phyloP scores from a whole-genome alignment of 2,888 invertebrate genomes.

The Ectobius pallidus region DNA sequence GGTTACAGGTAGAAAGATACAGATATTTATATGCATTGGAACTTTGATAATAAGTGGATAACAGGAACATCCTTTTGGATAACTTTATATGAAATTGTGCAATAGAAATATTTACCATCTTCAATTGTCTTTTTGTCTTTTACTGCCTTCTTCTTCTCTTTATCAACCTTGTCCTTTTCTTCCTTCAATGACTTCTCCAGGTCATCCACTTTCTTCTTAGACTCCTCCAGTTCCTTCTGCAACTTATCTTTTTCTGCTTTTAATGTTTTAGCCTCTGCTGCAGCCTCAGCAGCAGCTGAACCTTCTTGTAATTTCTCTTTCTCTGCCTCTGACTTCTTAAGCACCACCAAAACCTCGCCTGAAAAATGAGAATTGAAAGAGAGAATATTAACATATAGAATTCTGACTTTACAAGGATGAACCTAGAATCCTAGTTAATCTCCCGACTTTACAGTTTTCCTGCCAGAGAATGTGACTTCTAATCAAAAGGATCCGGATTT shows the following conservation, averaged over 20 bases:
- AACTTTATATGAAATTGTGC: too few species aligned
- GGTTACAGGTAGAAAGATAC: too few species aligned
- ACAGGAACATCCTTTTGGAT: too few species aligned
- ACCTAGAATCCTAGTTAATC: too few species aligned
- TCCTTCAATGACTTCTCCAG: conserved; percentile 54
- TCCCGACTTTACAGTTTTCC: too few species aligned
- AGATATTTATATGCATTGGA: too few species aligned
- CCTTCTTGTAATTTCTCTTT: conserved; percentile 52
- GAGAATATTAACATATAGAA: background rate
- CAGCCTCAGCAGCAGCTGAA: conserved; percentile 12
- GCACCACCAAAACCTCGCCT: conserved; percentile 66
- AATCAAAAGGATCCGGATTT: too few species aligned
- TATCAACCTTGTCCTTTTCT: conserved; percentile 62
- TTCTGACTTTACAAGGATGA: too few species aligned
- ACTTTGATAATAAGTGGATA: too few species aligned
- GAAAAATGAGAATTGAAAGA: conserved; percentile 40
- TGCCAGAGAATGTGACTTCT: too few species aligned
- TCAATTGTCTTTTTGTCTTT: conserved; percentile 56
- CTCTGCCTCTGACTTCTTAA: conserved; percentile 64
- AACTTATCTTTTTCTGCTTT: conserved; percentile 47
- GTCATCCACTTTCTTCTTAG: conserved; percentile 46
- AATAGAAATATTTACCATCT: conserved; percentile 45
- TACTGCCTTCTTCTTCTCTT: conserved; percentile 60
- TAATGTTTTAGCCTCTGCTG: conserved; percentile 37
- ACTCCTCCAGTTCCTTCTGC: conserved; percentile 47